These are phyloP conservation scores for Tyto alba DNA, from an alignment of 2,113 vertebrate genomes.

Conservation along the genomic window DNA sequence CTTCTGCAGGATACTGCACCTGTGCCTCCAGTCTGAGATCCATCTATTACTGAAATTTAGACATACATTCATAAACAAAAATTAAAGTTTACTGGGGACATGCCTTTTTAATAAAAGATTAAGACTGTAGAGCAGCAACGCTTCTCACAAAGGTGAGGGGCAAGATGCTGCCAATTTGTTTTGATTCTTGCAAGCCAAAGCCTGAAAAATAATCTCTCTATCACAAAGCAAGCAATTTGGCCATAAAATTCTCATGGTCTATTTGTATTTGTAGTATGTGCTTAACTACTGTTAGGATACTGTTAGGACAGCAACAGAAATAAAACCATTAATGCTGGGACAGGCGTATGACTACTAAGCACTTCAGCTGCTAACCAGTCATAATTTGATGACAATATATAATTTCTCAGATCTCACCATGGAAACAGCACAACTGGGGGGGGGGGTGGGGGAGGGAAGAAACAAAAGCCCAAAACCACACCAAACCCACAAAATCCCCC, in stretches of 20 bases:
- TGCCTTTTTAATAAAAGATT: neutral
- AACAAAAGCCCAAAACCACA: neutral
- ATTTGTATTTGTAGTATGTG: neutral
- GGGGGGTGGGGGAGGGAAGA: neutral
- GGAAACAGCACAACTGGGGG: neutral
- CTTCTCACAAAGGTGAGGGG: neutral
- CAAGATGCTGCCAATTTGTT: neutral
- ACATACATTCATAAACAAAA: neutral
- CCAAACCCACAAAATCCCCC: rapidly evolving
- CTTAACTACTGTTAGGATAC: neutral
- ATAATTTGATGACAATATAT: neutral
- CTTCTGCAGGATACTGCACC: neutral
- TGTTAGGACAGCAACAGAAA: neutral
- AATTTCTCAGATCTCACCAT: neutral
- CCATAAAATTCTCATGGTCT: neutral
- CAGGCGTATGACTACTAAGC: neutral
- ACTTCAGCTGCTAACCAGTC: neutral
- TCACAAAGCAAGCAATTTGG: neutral
- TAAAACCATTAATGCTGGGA: neutral
- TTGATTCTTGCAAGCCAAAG: neutral
- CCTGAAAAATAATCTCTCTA: neutral
- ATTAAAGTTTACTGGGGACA: neutral
- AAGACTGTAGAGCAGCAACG: neutral
- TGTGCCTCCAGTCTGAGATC: neutral
- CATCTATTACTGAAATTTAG: neutral